Evolutionary conservation across 2,888 invertebrate genomes (phyloP).

Genomic region (Suillia variegata): DNA sequence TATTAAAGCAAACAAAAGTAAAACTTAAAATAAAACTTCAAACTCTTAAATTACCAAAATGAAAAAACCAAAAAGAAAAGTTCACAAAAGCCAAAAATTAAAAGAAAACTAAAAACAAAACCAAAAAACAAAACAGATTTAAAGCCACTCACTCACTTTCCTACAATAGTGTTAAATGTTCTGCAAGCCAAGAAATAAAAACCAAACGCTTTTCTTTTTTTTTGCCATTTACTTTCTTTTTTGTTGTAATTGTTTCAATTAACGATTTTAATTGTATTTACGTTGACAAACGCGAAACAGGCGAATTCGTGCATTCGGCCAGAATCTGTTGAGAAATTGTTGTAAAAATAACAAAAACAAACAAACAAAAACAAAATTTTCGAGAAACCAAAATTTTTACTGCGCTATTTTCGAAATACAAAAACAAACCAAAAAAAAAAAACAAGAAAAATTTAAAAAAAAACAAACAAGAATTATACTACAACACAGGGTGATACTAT

Average conservation of each 20-base stretch:
- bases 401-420: not conserved
- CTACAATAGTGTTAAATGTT: conserved; percentile 4
- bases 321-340: not conserved
- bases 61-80: too few relatives aligned
- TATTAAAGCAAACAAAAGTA: conserved; percentile 24
- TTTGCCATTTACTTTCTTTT: not conserved
- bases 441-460: conserved; percentile 28
- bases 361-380: conserved; percentile 14
- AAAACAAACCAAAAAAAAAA: conserved; percentile 15
- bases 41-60: not conserved
- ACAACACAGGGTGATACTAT: conserved; percentile 60
- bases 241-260: not conserved
- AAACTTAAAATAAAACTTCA: conserved; percentile 26
- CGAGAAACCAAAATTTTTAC: too few relatives aligned
- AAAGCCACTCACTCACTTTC: too few relatives aligned
- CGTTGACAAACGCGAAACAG: not conserved
- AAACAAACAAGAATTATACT: conserved; percentile 46
- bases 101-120: not conserved
- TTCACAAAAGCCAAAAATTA: conserved; percentile 36
- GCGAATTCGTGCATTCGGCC: too few relatives aligned
- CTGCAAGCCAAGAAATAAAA: not conserved
- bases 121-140: too few relatives aligned
- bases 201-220: not conserved
- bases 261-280: not conserved
- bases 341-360: conserved; percentile 5